phyloP scores from a whole-genome alignment of 2,113 vertebrate species.

The Bothrops jararaca region DNA sequence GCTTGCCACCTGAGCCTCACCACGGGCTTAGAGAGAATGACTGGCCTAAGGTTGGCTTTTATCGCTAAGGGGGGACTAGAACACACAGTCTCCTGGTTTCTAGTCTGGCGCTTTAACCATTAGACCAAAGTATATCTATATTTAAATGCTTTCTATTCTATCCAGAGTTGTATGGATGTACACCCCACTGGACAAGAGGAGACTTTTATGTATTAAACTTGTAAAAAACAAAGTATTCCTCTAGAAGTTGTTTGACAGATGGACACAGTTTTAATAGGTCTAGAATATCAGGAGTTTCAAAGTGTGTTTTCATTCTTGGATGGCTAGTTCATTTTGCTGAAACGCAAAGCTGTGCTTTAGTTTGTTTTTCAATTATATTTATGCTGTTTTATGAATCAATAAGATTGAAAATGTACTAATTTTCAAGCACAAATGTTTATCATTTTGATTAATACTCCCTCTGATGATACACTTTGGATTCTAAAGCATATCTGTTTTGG shows the following conservation, averaged over 20 bases:
- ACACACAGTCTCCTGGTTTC: neutral
- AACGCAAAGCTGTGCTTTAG: neutral
- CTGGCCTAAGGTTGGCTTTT: neutral
- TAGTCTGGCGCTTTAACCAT: neutral
- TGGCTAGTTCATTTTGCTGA: neutral
- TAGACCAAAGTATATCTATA: neutral
- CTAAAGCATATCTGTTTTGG: neutral
- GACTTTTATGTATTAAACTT: neutral
- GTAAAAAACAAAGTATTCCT: neutral
- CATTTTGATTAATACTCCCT: conserved; percentile 5
- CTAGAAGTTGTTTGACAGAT: neutral
- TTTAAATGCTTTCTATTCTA: neutral
- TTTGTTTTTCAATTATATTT: neutral
- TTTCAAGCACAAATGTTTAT: neutral
- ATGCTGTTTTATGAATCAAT: neutral
- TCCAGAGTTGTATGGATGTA: neutral
- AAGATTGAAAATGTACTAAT: neutral
- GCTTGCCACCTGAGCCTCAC: neutral
- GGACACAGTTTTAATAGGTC: neutral
- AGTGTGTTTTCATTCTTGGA: neutral
- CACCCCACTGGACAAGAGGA: neutral
- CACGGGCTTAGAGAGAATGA: neutral
- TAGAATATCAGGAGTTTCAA: neutral
- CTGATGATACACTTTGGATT: neutral
- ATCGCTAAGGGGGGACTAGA: neutral